Conservation (phyloP, 2,113 vertebrate species). For the Heptranchias perlo region DNA sequence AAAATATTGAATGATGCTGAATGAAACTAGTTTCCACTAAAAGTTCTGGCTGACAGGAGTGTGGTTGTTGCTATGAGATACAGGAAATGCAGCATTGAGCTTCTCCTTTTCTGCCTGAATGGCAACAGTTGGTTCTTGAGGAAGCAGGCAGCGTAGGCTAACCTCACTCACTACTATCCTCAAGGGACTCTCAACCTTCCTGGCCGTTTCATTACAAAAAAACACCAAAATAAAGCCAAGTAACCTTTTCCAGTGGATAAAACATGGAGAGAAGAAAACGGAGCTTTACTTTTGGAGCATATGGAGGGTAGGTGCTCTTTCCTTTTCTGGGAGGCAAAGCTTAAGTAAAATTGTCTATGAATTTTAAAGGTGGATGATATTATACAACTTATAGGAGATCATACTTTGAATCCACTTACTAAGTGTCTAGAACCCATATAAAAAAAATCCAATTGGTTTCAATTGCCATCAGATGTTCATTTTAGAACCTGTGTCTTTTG, state of each 20-base stretch:
- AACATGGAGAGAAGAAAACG: conserved; percentile 18
- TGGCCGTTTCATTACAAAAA: background rate
- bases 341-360: background rate
- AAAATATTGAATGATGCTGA: background rate
- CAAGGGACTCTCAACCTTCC: background rate
- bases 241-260: background rate
- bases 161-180: background rate
- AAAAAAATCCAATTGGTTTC: background rate
- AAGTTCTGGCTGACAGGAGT: background rate
- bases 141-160: background rate
- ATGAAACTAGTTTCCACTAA: background rate
- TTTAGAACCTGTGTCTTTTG: background rate
- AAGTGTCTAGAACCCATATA: background rate
- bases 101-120: conserved; percentile 25
- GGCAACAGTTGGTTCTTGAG: conserved; percentile 14
- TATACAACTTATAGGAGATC: background rate
- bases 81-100: background rate
- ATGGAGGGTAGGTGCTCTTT: background rate
- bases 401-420: background rate
- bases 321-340: background rate
- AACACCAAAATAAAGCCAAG: background rate
- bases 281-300: conserved; percentile 22
- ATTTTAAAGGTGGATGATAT: background rate
- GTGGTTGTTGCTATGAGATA: conserved; percentile 26
- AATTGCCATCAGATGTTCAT: too few relatives aligned